Evolutionary conservation across 2,888 invertebrate genomes (phyloP).

Genomic region (Belgica antarctica): DNA sequence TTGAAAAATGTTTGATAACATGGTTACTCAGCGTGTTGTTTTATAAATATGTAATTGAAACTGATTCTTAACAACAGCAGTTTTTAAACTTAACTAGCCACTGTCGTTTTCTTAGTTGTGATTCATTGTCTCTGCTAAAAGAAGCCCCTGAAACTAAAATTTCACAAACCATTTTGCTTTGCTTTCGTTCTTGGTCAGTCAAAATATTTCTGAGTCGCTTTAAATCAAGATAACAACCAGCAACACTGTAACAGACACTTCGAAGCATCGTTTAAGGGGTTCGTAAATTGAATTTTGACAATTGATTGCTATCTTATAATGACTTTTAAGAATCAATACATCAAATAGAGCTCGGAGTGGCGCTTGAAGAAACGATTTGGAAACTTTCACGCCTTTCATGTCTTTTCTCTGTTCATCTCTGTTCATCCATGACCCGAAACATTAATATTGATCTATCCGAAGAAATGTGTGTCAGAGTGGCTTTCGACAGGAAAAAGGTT

Average conservation of each 20-base stretch:
- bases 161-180: too few relatives aligned
- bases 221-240: constrained; percentile 28
- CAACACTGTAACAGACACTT: constrained; percentile 40
- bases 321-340: constrained; percentile 43
- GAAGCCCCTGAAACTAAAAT: too few relatives aligned
- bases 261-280: background rate
- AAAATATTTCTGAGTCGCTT: background rate
- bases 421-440: background rate
- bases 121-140: too few relatives aligned
- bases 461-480: constrained; percentile 18
- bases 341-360: constrained; percentile 8
- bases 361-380: constrained; percentile 15
- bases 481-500: constrained; percentile 41
- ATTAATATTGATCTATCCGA: constrained; percentile 27
- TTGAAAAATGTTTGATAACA: too few relatives aligned
- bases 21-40: too few relatives aligned
- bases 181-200: too few relatives aligned
- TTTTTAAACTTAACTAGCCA: too few relatives aligned
- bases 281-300: constrained; percentile 18
- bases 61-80: too few relatives aligned
- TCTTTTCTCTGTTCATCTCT: background rate
- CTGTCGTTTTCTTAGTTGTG: too few relatives aligned
- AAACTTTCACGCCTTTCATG: constrained; percentile 16
- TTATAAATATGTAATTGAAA: too few relatives aligned
- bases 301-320: constrained; percentile 42